Conservation (phyloP, 2,113 vertebrate genomes). For the Triplophysa rosa region DNA sequence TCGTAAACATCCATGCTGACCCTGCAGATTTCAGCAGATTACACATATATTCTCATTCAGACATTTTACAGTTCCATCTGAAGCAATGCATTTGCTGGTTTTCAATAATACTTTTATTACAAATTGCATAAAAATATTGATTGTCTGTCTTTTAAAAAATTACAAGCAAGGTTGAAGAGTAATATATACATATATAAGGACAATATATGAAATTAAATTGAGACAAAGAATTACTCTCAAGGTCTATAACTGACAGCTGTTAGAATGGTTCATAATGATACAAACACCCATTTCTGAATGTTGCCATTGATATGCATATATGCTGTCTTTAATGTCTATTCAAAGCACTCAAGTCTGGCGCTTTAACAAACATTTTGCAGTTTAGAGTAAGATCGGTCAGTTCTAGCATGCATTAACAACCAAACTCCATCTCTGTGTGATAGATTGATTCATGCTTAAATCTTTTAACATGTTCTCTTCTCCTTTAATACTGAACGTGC, state of each 20-base stretch:
- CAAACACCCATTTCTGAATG: background rate
- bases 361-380: background rate
- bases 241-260: background rate
- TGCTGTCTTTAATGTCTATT: background rate
- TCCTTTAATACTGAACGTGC: background rate
- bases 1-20: too few relatives aligned
- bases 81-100: constrained; percentile 24
- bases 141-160: constrained; percentile 60
- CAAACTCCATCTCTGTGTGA: background rate
- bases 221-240: constrained; percentile 19
- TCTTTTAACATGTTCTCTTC: background rate
- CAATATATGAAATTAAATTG: constrained; percentile 49
- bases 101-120: constrained; percentile 75
- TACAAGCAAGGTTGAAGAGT: constrained; percentile 68
- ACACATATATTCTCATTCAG: background rate
- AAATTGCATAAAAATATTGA: constrained; percentile 68
- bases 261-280: background rate
- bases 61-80: background rate
- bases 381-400: background rate
- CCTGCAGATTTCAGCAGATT: too few relatives aligned
- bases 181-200: constrained; percentile 73
- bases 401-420: constrained; percentile 27
- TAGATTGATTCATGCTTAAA: background rate
- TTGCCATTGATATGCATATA: background rate
- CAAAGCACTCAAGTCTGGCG: background rate